These are phyloP conservation scores for Tichodroma muraria DNA, from an alignment of 2,113 vertebrate species.

Conservation along the genomic window DNA sequence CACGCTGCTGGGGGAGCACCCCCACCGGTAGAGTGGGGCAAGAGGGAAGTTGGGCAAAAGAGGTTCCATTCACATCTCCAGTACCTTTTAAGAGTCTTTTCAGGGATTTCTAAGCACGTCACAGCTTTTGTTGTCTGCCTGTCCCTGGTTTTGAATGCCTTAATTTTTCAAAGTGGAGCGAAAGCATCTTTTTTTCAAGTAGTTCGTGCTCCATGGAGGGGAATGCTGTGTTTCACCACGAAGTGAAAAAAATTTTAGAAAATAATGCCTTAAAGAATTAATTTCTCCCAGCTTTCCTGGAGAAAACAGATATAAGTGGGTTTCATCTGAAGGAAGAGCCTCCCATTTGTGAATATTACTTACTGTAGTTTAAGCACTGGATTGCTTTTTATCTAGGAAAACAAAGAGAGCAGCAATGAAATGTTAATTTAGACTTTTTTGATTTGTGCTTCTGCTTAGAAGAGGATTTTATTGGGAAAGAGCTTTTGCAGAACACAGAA, in stretches of 20 bases:
- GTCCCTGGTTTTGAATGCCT: neutral
- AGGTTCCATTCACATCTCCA: neutral
- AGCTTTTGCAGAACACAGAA: slow-evolving; percentile 27
- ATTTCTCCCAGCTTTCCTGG: neutral
- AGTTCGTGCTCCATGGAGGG: neutral
- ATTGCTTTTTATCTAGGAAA: neutral
- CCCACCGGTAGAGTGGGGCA: neutral
- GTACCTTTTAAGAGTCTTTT: neutral
- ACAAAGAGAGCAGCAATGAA: neutral
- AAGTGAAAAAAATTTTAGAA: neutral
- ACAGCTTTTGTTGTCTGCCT: neutral
- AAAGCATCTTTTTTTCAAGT: neutral
- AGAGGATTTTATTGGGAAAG: neutral
- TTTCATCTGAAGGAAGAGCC: neutral
- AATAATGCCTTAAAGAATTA: neutral
- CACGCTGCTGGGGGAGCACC: slow-evolving; percentile 57
- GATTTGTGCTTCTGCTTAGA: slow-evolving; percentile 15
- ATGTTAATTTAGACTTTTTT: neutral
- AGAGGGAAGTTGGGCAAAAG: neutral
- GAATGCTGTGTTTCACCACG: neutral
- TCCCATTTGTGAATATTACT: neutral
- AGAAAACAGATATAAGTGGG: neutral
- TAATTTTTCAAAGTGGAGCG: neutral
- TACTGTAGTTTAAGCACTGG: neutral
- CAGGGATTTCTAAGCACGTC: neutral